phyloP scores from a whole-genome alignment of 2,888 invertebrate genomes.

The Schrankia costaestrigalis region DNA sequence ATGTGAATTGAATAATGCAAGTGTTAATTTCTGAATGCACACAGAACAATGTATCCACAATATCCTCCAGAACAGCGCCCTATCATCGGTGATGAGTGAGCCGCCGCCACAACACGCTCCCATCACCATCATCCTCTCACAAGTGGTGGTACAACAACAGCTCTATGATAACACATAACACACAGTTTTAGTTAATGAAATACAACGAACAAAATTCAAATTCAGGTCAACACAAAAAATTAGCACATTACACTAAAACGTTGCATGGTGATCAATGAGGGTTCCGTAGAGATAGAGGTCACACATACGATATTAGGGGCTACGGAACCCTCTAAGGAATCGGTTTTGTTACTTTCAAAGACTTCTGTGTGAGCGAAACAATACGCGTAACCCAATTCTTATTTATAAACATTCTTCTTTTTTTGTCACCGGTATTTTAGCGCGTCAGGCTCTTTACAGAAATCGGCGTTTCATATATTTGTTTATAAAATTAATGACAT shows the following conservation, averaged over 20 bases:
- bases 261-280: constrained; percentile 67
- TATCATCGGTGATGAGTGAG: constrained; percentile 33
- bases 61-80: constrained; percentile 31
- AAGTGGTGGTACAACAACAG: constrained; percentile 66
- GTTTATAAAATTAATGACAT: constrained; percentile 59
- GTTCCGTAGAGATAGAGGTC: constrained; percentile 63
- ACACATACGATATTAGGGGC: constrained; percentile 42
- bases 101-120: constrained; percentile 56
- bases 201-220: constrained; percentile 79
- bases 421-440: constrained; percentile 32
- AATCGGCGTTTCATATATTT: constrained; percentile 51
- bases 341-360: constrained; percentile 49
- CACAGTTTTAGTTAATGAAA: constrained; percentile 77
- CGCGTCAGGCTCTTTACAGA: constrained; percentile 66
- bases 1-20: not conserved
- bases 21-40: constrained; percentile 47
- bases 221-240: constrained; percentile 69
- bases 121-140: constrained; percentile 44
- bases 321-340: constrained; percentile 66
- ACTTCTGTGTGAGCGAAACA: constrained; percentile 60
- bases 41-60: constrained; percentile 22
- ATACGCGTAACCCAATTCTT: constrained; percentile 51
- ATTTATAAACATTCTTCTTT: constrained; percentile 18
- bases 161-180: constrained; percentile 78
- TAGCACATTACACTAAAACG: constrained; percentile 79